Conservation (phyloP, 1,140 invertebrate species). For the Sinella curviseta region DNA sequence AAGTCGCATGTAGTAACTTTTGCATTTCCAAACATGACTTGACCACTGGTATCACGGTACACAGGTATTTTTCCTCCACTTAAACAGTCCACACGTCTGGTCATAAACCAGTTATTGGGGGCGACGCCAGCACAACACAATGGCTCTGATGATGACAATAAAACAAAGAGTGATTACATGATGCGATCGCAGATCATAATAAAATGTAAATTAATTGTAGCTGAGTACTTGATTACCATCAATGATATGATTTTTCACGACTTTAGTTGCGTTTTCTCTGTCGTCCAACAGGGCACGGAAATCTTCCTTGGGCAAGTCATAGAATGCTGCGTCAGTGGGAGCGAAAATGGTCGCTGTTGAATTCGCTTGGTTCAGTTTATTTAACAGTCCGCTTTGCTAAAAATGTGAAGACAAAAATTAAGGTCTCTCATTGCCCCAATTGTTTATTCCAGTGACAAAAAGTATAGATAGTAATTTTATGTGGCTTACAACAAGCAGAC, state of each 20-base stretch:
- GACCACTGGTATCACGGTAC: constrained; percentile 57
- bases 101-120: constrained; percentile 60
- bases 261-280: constrained; percentile 54
- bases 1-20: constrained; percentile 62
- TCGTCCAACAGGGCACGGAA: constrained; percentile 56
- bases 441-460: not conserved
- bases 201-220: too few species aligned
- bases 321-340: constrained; percentile 57
- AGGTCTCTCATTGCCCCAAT: too few species aligned
- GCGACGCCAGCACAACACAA: constrained; percentile 65
- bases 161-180: not conserved
- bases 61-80: constrained; percentile 55
- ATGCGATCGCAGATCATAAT: not conserved
- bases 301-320: constrained; percentile 54
- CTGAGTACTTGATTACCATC: constrained; percentile 55
- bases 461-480: too few species aligned
- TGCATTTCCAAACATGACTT: constrained; percentile 60
- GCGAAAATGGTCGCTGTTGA: constrained; percentile 56
- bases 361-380: constrained; percentile 51
- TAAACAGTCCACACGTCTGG: constrained; percentile 58
- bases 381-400: constrained; percentile 55
- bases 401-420: not conserved
- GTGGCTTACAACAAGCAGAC: constrained; percentile 54
- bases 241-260: constrained; percentile 60
- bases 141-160: constrained; percentile 57